phyloP scores from a whole-genome alignment of 2,113 vertebrate species.

The Antechinus stuartii region DNA sequence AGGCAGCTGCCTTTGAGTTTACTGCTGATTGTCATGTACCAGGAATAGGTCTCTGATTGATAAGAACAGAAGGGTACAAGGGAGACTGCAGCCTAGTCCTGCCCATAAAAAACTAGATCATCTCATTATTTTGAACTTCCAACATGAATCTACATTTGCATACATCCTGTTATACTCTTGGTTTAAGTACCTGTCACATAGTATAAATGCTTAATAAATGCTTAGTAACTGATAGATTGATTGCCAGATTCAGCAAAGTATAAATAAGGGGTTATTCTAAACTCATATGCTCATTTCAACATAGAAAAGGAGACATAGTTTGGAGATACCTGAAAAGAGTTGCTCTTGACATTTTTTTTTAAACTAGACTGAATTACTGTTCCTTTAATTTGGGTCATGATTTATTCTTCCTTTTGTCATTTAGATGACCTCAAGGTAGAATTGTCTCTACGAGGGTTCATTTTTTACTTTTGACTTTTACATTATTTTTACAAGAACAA shows the following conservation, averaged over 20 bases:
- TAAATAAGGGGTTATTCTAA: not conserved
- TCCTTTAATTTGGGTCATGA: not conserved
- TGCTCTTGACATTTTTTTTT: not conserved
- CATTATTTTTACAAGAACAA: not conserved
- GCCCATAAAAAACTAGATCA: not conserved
- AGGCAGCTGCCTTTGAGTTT: constrained; percentile 7
- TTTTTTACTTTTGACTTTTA: constrained; percentile 7
- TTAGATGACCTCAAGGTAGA: not conserved
- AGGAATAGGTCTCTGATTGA: not conserved
- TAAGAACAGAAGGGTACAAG: not conserved
- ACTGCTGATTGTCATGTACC: not conserved
- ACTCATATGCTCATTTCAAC: not conserved
- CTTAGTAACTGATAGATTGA: not conserved
- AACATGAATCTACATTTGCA: not conserved
- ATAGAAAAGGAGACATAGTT: not conserved
- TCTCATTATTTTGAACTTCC: not conserved
- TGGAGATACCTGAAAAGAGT: not conserved
- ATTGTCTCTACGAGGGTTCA: not conserved
- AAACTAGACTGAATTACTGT: not conserved
- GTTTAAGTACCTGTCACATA: not conserved
- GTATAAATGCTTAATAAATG: not conserved
- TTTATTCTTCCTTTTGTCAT: constrained; percentile 20
- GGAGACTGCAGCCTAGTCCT: not conserved
- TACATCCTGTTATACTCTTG: constrained; percentile 2
- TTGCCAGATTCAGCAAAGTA: not conserved